Evolutionary conservation across 2,888 invertebrate species (phyloP).

Genomic region (Argyra leucocephala): DNA sequence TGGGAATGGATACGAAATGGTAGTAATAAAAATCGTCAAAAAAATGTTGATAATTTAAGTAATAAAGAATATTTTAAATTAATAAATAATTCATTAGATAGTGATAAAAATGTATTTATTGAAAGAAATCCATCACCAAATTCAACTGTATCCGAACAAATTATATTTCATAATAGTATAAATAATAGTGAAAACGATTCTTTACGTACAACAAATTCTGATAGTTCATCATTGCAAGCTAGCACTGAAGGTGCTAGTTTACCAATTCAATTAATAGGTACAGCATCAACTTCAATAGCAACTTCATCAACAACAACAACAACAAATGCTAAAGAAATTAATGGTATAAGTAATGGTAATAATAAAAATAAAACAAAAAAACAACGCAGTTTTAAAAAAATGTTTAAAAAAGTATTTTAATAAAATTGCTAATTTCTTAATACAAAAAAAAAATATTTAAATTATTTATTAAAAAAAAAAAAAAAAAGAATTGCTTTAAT

Average conservation of each 20-base stretch:
- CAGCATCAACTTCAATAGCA: slow-evolving; percentile 7
- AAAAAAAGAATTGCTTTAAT: background rate
- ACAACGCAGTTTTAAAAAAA: slow-evolving; percentile 61
- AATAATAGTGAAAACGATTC: slow-evolving; percentile 36
- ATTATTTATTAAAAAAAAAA: slow-evolving; percentile 24
- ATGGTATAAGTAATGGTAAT: slow-evolving; percentile 26
- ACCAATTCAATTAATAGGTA: background rate
- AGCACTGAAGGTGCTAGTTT: background rate
- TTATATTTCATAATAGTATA: slow-evolving; percentile 27
- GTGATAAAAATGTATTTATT: background rate
- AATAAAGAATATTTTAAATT: slow-evolving; percentile 1
- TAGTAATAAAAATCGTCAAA: slow-evolving; percentile 28
- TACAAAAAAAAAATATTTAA: slow-evolving; percentile 22
- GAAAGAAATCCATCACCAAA: slow-evolving; percentile 17
- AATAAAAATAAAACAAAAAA: slow-evolving; percentile 45
- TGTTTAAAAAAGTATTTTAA: slow-evolving; percentile 72
- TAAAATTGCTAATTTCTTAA: background rate
- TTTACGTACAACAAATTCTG: slow-evolving; percentile 29
- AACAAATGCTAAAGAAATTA: slow-evolving; percentile 19
- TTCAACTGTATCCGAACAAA: slow-evolving; percentile 20
- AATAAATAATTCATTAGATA: background rate
- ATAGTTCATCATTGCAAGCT: background rate
- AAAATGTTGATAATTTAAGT: slow-evolving; percentile 13
- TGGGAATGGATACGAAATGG: slow-evolving; percentile 43
- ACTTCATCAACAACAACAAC: no score